Evolutionary conservation across 2,888 invertebrate genomes (phyloP).

Genomic region (Zootermopsis nevadensis): DNA sequence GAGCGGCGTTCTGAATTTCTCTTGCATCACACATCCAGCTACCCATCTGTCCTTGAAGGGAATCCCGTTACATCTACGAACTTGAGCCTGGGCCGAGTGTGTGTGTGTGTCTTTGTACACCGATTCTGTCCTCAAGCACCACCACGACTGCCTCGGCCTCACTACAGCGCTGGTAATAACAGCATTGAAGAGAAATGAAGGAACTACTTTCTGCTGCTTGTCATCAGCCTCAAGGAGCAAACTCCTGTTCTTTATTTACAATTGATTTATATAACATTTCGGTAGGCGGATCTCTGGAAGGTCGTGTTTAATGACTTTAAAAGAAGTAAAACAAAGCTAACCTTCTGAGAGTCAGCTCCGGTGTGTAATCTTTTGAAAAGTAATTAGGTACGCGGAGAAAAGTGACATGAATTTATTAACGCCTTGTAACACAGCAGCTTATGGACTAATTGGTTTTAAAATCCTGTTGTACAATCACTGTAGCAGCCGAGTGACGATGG

Average conservation of each 20-base stretch:
- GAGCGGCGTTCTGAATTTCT: background rate
- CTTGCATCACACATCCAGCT: background rate
- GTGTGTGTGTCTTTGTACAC: background rate
- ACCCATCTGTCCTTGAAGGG: conserved; percentile 8
- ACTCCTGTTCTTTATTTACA: background rate
- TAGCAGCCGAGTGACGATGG: too few species aligned
- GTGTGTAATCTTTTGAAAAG: background rate
- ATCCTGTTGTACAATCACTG: background rate
- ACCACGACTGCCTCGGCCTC: background rate
- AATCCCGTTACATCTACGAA: conserved; percentile 40
- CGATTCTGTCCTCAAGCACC: background rate
- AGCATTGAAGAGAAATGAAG: background rate
- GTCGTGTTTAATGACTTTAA: background rate
- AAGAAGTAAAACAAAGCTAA: background rate
- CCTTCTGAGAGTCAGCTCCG: background rate
- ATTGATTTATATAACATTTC: background rate
- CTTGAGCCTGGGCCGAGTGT: background rate
- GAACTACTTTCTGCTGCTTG: background rate
- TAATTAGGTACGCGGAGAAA: background rate
- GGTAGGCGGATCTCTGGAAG: background rate
- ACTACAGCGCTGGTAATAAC: background rate
- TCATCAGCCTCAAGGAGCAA: background rate
- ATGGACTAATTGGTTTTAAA: background rate
- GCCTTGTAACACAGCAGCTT: background rate
- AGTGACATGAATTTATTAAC: background rate